Evolutionary conservation across 2,113 vertebrate genomes (phyloP).

Genomic region (Aplodontia rufa): DNA sequence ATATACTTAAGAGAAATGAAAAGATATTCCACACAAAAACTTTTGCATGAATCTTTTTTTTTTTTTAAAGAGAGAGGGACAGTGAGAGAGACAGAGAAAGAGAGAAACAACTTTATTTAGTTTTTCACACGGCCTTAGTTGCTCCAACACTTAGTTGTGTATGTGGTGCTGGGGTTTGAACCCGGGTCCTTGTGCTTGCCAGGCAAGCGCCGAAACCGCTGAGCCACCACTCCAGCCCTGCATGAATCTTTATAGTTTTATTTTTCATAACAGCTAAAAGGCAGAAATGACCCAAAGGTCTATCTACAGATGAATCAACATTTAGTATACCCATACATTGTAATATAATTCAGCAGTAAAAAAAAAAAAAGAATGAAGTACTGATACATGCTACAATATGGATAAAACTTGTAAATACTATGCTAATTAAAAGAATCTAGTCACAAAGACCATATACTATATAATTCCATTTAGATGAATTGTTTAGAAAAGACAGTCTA

Average conservation of each 20-base stretch:
- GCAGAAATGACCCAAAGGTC: constrained; percentile 25
- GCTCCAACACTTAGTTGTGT: too few relatives aligned
- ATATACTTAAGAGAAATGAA: background rate
- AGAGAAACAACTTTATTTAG: too few relatives aligned
- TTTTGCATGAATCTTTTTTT: background rate
- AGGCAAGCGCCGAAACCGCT: too few relatives aligned
- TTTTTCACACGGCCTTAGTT: too few relatives aligned
- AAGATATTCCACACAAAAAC: background rate
- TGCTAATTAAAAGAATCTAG: too few relatives aligned
- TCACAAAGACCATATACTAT: background rate
- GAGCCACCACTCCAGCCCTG: too few relatives aligned
- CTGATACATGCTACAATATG: background rate
- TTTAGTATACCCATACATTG: background rate
- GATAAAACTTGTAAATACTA: too few relatives aligned
- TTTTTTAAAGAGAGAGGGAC: too few relatives aligned
- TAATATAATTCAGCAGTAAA: background rate
- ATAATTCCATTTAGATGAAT: background rate
- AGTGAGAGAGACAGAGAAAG: too few relatives aligned
- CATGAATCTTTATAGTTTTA: background rate
- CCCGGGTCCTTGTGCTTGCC: too few relatives aligned
- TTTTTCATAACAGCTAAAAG: constrained; percentile 24
- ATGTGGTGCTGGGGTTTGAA: too few relatives aligned
- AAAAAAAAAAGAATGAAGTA: constrained; percentile 47
- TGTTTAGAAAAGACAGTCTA: background rate
- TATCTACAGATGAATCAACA: background rate